phyloP scores from a whole-genome alignment of 2,113 vertebrate genomes.

The Channa argus region DNA sequence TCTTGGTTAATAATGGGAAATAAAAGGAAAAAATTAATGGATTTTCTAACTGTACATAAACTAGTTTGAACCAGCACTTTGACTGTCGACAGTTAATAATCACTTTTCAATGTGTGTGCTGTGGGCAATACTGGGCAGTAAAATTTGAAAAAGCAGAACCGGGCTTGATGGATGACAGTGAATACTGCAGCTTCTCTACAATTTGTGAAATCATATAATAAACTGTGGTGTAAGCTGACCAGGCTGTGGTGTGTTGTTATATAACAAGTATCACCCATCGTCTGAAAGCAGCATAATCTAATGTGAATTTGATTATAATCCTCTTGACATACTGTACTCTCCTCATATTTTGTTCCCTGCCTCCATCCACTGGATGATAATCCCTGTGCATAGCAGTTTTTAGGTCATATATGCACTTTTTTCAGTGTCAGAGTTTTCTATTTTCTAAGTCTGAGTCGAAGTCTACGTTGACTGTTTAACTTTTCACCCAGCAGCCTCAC shows the following conservation, averaged over 20 bases:
- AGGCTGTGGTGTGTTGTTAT: conserved; percentile 30
- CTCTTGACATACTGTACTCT: conserved; percentile 52
- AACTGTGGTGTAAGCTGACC: conserved; percentile 6
- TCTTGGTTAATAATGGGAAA: no score
- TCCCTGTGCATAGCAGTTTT: conserved; percentile 44
- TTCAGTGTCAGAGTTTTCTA: neutral
- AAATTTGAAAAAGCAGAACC: conserved; percentile 13
- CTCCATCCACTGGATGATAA: conserved; percentile 32
- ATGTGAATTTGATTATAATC: conserved; percentile 64
- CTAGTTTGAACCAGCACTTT: neutral
- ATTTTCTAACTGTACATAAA: neutral
- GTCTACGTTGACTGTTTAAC: neutral
- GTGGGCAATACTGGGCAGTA: conserved; percentile 10
- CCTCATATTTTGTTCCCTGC: conserved; percentile 49
- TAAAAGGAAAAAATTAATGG: no score
- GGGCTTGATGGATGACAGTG: conserved; percentile 11
- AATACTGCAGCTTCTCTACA: conserved; percentile 13
- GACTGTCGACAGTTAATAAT: conserved; percentile 11
- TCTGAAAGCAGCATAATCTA: conserved; percentile 57
- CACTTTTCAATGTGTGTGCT: conserved; percentile 28
- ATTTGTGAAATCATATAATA: conserved; percentile 38
- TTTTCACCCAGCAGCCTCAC: conserved; percentile 12
- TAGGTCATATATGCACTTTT: conserved; percentile 49
- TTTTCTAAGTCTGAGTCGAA: neutral
- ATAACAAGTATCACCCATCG: conserved; percentile 41